Conservation (phyloP, 2,888 invertebrate genomes). For the Lasioglossum figueresi region DNA sequence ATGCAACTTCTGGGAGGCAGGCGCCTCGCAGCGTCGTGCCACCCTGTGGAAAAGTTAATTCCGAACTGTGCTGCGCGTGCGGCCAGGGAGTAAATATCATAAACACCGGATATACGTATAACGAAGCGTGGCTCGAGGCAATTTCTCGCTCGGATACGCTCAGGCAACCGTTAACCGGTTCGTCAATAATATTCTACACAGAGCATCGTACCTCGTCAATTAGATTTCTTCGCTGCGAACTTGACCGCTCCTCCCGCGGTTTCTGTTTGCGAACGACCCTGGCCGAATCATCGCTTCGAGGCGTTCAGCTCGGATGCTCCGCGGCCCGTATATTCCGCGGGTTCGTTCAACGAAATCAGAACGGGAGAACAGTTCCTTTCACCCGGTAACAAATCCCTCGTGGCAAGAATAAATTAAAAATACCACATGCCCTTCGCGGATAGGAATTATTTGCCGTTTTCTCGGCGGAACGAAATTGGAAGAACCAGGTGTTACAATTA, state of each 20-base stretch:
- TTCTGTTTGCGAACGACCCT: background rate
- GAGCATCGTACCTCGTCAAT: background rate
- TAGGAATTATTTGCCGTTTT: background rate
- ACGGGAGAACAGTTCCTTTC: background rate
- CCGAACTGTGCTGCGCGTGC: background rate
- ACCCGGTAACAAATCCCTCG: background rate
- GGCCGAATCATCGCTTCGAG: background rate
- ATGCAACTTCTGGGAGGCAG: background rate
- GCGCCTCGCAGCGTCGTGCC: background rate
- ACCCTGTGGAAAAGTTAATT: constrained; percentile 13
- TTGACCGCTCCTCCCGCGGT: background rate
- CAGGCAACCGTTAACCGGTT: background rate
- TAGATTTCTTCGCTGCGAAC: background rate
- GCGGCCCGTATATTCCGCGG: no score
- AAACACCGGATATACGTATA: constrained; percentile 25
- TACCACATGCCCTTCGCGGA: no score
- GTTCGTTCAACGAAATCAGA: background rate
- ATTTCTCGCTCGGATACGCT: constrained; percentile 9
- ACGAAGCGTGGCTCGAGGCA: constrained; percentile 15
- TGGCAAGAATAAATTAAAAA: background rate
- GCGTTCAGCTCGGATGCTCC: background rate
- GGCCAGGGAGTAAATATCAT: constrained; percentile 21
- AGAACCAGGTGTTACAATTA: no score
- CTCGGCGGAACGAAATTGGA: background rate
- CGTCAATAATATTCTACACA: constrained; percentile 3